phyloP scores from a whole-genome alignment of 2,797 vertebrate species.

The Argyrosomus regius region DNA sequence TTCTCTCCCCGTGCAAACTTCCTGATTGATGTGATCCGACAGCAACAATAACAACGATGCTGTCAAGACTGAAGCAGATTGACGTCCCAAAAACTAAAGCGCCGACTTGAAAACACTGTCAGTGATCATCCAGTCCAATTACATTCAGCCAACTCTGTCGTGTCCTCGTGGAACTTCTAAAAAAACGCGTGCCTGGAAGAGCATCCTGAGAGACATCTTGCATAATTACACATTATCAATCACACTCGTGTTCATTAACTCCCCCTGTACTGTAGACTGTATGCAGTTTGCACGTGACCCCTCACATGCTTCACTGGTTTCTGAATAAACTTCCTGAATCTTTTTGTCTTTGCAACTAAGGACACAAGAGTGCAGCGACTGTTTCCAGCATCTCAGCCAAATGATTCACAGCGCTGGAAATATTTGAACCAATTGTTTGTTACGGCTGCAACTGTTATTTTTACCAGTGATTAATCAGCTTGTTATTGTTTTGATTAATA shows the following conservation, averaged over 20 bases:
- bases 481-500: no score
- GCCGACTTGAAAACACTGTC: neutral
- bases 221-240: neutral
- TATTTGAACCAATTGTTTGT: neutral
- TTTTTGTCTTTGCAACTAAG: neutral
- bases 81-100: slow-evolving; percentile 7
- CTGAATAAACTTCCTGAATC: neutral
- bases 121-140: neutral
- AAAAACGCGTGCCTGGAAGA: neutral
- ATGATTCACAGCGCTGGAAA: neutral
- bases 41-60: slow-evolving; percentile 12
- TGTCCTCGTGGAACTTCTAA: slow-evolving; percentile 5
- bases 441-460: neutral
- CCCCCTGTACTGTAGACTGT: neutral
- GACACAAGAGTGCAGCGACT: neutral
- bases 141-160: neutral
- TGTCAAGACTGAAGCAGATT: neutral
- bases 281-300: neutral
- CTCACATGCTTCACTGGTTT: neutral
- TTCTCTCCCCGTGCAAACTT: neutral
- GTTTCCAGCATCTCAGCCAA: no score
- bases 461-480: neutral
- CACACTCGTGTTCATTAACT: slow-evolving; percentile 4
- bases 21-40: slow-evolving; percentile 26
- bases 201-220: neutral